Evolutionary conservation across 1,140 invertebrate species (phyloP), one percentile per base, ranked within the genome.

Genomic region (Diorhabda elongata): DNA sequence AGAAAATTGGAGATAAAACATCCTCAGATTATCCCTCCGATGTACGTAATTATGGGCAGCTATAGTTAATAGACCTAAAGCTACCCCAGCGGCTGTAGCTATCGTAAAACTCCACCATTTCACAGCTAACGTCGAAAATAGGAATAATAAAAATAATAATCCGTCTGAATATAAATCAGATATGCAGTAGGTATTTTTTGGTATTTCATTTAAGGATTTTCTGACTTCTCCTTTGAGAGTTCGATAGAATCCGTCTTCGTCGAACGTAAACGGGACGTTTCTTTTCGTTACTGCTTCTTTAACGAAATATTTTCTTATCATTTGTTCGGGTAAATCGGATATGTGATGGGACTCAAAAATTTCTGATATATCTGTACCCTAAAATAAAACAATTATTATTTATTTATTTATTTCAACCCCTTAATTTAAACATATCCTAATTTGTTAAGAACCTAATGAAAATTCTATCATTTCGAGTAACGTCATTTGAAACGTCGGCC

Each of bases 41-140:
- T 96, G 93, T 62, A 94, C 89, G 76, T 91, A 96, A 80, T 95
- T 96, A 77, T 96, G 93, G 0, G 87, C 86, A 41, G 82, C 84
- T 43, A 89, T 83, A 7, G 83, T 80, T 0, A 86, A 82, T 77
- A 87, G 85, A 44, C 82, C 80, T 2, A 94, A 77, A 26, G 85
- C 78, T 4, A 88, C 65, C 2, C 86, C 89, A 66, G 84, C 75
- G 41, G 86, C 9, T 4, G 83, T 47, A n/a, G 81, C 78, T 0
- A 84, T 59, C 3, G 81, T 42, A 26, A 79, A 77, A 63, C 80
- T 87, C 69, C 81, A 76, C 3, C 74, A 78, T 77, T 79, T 80
- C 5, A 83, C 87, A 52, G 86, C 83, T 4, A 86, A 66, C 2
- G 88, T 78, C 61, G 84, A 83, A 2, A 85, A 74, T 0, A 84